phyloP scores from a whole-genome alignment of 2,113 vertebrate species.

The Cricetomys ansorgei region DNA sequence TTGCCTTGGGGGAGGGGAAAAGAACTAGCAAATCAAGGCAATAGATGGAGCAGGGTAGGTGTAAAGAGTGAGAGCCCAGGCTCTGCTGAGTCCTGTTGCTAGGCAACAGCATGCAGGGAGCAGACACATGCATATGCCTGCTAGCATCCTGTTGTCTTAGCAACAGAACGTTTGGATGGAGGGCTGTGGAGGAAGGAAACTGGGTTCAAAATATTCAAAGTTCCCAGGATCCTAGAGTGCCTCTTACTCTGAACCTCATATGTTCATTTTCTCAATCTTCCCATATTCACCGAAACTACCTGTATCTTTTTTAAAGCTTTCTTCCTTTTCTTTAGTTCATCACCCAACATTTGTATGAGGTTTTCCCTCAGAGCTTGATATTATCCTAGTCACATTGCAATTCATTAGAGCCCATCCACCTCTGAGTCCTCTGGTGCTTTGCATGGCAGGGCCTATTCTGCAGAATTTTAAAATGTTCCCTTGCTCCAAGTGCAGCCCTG shows the following conservation, averaged over 20 bases:
- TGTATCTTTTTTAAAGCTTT: not conserved
- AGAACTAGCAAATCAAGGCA: conserved; percentile 68
- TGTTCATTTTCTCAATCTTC: conserved; percentile 44
- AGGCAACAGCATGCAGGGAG: conserved; percentile 76
- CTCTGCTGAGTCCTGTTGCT: conserved; percentile 71
- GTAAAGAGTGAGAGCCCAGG: conserved; percentile 54
- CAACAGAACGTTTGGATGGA: conserved; percentile 73
- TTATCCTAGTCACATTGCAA: conserved; percentile 41
- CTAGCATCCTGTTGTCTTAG: conserved; percentile 81
- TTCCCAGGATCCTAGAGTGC: not conserved
- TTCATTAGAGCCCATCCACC: conserved; percentile 62
- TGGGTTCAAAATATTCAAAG: conserved; percentile 69
- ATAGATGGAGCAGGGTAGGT: conserved; percentile 68
- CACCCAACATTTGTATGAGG: conserved; percentile 35
- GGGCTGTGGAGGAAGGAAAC: conserved; percentile 3
- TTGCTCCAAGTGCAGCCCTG: conserved; percentile 35
- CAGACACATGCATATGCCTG: conserved; percentile 69
- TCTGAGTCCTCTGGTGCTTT: conserved; percentile 30
- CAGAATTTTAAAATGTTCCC: conserved; percentile 67
- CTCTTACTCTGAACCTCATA: not conserved
- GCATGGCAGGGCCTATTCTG: conserved; percentile 12
- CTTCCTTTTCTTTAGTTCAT: conserved; percentile 6
- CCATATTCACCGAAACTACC: not conserved
- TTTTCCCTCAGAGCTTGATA: not conserved
- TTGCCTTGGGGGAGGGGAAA: conserved; percentile 72